phyloP scores from a whole-genome alignment of 2,113 vertebrate species.

The Burhinus bistriatus region DNA sequence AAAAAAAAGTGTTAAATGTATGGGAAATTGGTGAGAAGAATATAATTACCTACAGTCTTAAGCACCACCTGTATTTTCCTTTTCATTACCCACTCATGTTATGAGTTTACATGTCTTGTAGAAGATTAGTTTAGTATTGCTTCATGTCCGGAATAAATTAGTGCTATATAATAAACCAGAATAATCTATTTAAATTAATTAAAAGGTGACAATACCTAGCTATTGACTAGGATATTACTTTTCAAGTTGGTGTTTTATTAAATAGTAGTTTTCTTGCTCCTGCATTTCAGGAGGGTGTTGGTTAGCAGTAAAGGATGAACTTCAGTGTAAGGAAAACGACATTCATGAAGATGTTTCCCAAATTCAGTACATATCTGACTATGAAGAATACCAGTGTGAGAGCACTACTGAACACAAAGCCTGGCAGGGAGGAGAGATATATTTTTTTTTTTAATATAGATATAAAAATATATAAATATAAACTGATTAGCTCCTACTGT shows the following conservation, averaged over 20 bases:
- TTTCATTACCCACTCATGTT: not conserved
- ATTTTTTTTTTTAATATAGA: not conserved
- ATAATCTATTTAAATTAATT: not conserved
- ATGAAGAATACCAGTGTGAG: not conserved
- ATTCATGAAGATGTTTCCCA: not conserved
- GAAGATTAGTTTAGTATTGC: not conserved
- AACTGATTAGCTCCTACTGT: not conserved
- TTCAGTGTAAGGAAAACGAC: not conserved
- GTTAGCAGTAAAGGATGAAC: not conserved
- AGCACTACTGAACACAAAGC: not conserved
- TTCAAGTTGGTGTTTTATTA: not conserved
- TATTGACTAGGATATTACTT: not conserved
- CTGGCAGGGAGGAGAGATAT: not conserved
- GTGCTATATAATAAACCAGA: not conserved
- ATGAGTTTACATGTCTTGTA: not conserved
- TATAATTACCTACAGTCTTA: not conserved
- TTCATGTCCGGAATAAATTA: not conserved
- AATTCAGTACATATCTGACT: not conserved
- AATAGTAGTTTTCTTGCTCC: not conserved
- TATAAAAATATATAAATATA: not conserved
- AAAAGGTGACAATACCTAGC: not conserved
- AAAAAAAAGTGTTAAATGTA: not conserved
- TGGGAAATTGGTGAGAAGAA: not conserved
- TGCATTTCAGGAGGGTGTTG: not conserved
- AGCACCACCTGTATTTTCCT: not conserved